These are phyloP conservation scores for Epirrhoe alternata DNA, from an alignment of 2,888 invertebrate species.

Conservation along the genomic window DNA sequence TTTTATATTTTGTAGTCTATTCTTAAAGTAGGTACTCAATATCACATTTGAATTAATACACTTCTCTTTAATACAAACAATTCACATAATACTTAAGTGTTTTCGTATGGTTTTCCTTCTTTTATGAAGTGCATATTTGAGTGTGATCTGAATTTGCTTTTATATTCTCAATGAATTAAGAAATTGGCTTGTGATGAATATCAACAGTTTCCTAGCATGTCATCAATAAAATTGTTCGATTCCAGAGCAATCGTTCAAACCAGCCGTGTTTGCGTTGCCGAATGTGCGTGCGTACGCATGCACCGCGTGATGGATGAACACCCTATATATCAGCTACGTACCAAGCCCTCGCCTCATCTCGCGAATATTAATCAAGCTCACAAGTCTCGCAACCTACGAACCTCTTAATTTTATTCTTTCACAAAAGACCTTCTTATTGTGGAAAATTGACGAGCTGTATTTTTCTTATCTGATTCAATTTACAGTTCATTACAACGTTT, in stretches of 20 bases:
- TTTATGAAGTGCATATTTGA: too few relatives aligned
- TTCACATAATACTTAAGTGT: too few relatives aligned
- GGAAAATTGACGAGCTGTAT: constrained; percentile 36
- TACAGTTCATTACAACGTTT: constrained; percentile 39
- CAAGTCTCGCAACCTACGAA: constrained; percentile 50
- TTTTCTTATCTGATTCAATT: constrained; percentile 42
- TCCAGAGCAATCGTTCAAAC: constrained; percentile 51
- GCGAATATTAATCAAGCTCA: constrained; percentile 64
- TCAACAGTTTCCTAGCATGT: too few relatives aligned
- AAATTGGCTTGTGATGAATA: not conserved
- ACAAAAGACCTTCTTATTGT: constrained; percentile 45
- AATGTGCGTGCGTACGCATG: constrained; percentile 64
- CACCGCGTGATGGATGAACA: constrained; percentile 65
- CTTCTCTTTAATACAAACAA: not conserved
- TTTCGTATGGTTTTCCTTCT: too few relatives aligned
- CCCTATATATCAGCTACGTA: constrained; percentile 63
- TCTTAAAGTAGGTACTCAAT: not conserved
- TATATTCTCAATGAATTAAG: not conserved
- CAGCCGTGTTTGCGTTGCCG: constrained; percentile 42
- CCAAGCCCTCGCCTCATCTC: constrained; percentile 58
- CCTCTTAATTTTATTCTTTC: constrained; percentile 57
- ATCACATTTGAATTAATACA: not conserved
- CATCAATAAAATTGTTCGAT: constrained; percentile 30
- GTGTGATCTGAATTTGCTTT: not conserved
- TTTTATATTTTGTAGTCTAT: constrained; percentile 25